These are phyloP conservation scores for Neodiprion fabricii DNA, from an alignment of 1,140 invertebrate genomes.

Conservation along the genomic window DNA sequence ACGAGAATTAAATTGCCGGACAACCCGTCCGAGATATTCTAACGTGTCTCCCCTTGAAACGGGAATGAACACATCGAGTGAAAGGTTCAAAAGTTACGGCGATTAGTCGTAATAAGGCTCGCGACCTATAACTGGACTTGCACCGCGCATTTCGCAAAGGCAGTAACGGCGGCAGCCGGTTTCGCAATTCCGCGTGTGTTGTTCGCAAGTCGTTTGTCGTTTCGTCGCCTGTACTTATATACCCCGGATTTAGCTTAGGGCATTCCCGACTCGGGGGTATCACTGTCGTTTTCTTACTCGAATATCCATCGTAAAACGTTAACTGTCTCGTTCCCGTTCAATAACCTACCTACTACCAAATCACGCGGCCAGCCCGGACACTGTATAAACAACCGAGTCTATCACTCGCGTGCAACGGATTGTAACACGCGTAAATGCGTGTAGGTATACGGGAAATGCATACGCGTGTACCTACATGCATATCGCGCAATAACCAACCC, in stretches of 20 bases:
- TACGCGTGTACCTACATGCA: neutral
- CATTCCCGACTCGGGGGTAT: too few relatives aligned
- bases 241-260: neutral
- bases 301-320: neutral
- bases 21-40: too few relatives aligned
- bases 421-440: too few relatives aligned
- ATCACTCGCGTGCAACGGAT: neutral
- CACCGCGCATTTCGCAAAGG: neutral
- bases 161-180: neutral
- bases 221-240: neutral
- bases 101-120: constrained; percentile 7
- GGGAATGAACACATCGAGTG: neutral
- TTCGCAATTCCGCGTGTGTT: neutral
- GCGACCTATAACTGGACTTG: neutral
- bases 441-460: too few relatives aligned
- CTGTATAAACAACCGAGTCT: neutral
- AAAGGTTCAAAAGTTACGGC: constrained; percentile 5
- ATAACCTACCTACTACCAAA: too few relatives aligned
- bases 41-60: neutral
- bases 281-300: neutral
- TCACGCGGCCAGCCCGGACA: too few relatives aligned
- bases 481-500: neutral
- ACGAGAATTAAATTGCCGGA: too few relatives aligned
- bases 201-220: neutral
- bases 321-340: too few relatives aligned